Conservation (phyloP, 2,888 invertebrate genomes). For the Cheilosia pagana region DNA sequence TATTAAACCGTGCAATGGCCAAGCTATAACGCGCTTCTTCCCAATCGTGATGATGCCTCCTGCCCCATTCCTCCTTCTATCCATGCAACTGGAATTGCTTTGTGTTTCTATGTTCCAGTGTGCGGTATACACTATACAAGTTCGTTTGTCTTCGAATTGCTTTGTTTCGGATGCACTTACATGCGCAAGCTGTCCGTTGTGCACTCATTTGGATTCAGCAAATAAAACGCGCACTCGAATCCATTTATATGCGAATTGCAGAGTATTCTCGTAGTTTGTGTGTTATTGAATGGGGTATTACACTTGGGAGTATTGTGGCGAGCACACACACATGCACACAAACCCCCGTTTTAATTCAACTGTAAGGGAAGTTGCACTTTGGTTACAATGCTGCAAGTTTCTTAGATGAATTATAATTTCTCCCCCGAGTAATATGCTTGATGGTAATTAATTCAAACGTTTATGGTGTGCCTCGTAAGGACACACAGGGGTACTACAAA, state of each 20-base stretch:
- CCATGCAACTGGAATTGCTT: conserved; percentile 29
- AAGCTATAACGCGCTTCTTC: conserved; percentile 41
- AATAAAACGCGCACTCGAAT: conserved; percentile 52
- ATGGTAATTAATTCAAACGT: conserved; percentile 58
- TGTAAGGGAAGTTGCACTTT: conserved; percentile 16
- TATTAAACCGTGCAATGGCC: conserved; percentile 47
- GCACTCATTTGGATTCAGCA: conserved; percentile 59
- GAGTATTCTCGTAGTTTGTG: neutral
- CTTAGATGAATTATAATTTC: conserved; percentile 34
- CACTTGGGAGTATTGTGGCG: neutral
- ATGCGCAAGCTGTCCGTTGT: conserved; percentile 27
- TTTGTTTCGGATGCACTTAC: conserved; percentile 42
- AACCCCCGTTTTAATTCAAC: conserved; percentile 37
- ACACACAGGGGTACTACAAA: neutral
- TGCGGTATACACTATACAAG: conserved; percentile 39
- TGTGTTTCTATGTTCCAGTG: conserved; percentile 42
- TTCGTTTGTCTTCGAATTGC: conserved; percentile 57
- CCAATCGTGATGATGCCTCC: conserved; percentile 15
- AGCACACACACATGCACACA: neutral
- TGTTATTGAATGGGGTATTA: conserved; percentile 13
- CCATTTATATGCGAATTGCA: conserved; percentile 44
- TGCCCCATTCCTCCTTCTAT: neutral
- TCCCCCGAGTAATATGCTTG: conserved; percentile 1
- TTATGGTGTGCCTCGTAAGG: conserved; percentile 34
- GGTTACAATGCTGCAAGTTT: conserved; percentile 23